These are phyloP conservation scores for Dryomyza anilis DNA, from an alignment of 2,888 invertebrate genomes.

Conservation along the genomic window DNA sequence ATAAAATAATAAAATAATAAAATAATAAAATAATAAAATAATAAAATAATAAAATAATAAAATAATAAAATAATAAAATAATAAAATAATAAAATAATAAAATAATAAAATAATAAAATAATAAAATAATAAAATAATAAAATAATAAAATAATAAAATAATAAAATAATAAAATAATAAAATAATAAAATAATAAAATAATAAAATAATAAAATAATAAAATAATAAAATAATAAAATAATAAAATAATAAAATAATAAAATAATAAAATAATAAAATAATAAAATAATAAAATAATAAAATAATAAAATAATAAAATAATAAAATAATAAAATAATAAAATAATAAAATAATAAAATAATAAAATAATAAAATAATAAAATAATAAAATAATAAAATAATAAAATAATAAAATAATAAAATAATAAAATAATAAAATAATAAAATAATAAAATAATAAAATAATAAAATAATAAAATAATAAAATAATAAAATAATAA, in stretches of 20 bases:
- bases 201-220: not conserved
- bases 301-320: not conserved
- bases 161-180: not conserved
- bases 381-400: not conserved
- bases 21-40: not conserved
- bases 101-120: not conserved
- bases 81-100: conserved; percentile 2
- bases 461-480: not conserved
- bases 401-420: not conserved
- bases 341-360: not conserved
- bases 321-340: not conserved
- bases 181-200: conserved; percentile 5
- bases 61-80: not conserved
- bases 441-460: not conserved
- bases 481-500: not conserved
- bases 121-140: not conserved
- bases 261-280: no score
- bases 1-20: no score
- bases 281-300: no score
- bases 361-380: not conserved
- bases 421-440: not conserved
- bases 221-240: no score
- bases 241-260: no score
- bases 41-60: not conserved
- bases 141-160: not conserved